These are phyloP conservation scores for Galerucella pusilla DNA, from an alignment of 2,888 invertebrate species.

Conservation along the genomic window DNA sequence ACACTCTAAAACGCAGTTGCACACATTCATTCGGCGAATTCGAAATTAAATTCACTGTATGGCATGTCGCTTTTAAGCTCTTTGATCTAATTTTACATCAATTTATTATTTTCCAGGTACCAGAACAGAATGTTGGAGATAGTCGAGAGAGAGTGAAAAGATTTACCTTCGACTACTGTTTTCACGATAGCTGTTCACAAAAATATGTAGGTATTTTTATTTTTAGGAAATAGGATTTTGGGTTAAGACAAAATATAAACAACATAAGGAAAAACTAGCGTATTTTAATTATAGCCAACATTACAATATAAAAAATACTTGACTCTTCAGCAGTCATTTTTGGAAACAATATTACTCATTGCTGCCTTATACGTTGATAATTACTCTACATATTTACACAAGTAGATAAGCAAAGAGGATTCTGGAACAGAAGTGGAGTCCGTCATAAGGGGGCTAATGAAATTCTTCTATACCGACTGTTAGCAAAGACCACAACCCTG, in stretches of 20 bases:
- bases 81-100: slow-evolving; percentile 46
- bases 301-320: not conserved
- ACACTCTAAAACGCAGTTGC: slow-evolving; percentile 10
- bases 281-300: not conserved
- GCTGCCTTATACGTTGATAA: too few relatives aligned
- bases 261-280: not conserved
- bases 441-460: too few relatives aligned
- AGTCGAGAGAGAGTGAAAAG: slow-evolving; percentile 73
- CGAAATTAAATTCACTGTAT: slow-evolving; percentile 29
- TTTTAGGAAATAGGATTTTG: slow-evolving; percentile 15
- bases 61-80: slow-evolving; percentile 29
- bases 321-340: too few relatives aligned
- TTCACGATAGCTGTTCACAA: slow-evolving; percentile 68
- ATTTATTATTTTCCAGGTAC: slow-evolving; percentile 65
- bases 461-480: too few relatives aligned
- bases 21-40: slow-evolving; percentile 14
- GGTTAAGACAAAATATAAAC: slow-evolving; percentile 9
- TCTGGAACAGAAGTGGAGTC: too few relatives aligned
- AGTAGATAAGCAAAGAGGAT: too few relatives aligned
- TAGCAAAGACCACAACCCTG: too few relatives aligned
- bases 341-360: too few relatives aligned
- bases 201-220: slow-evolving; percentile 61
- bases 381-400: too few relatives aligned
- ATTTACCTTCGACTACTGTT: slow-evolving; percentile 75
- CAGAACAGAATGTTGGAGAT: slow-evolving; percentile 74